Evolutionary conservation across 2,797 vertebrate genomes (phyloP).

Genomic region (Crenichthys baileyi): DNA sequence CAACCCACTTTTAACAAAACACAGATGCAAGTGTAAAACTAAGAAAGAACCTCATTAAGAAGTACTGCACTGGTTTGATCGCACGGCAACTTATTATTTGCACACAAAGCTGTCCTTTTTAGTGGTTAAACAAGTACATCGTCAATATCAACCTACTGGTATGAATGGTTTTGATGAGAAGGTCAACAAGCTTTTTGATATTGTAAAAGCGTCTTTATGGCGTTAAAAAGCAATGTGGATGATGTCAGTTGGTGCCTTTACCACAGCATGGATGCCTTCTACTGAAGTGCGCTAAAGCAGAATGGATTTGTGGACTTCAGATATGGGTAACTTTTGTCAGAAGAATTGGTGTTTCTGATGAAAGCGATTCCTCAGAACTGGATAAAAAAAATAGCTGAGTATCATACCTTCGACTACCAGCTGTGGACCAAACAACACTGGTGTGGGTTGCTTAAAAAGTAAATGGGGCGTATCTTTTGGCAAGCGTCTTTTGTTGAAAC

Average conservation of each 20-base stretch:
- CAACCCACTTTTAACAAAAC: background rate
- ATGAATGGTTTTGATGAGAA: background rate
- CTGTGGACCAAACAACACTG: too few species aligned
- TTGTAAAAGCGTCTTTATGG: background rate
- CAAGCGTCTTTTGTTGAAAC: background rate
- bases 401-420: too few species aligned
- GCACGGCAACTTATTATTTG: background rate
- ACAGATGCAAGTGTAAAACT: background rate
- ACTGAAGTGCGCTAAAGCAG: too few species aligned
- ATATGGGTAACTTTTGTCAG: too few species aligned
- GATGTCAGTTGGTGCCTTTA: background rate
- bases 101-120: background rate
- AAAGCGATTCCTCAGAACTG: too few species aligned
- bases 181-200: background rate
- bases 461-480: background rate
- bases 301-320: too few species aligned
- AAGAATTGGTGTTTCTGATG: too few species aligned
- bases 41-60: constrained; percentile 1
- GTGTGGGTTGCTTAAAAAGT: background rate
- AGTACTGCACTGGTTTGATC: background rate
- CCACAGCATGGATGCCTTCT: too few species aligned
- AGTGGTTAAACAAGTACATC: background rate
- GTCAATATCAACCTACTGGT: background rate
- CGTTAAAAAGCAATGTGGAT: background rate
- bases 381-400: too few species aligned